Evolutionary conservation across 2,113 vertebrate species (phyloP).

Genomic region (Isichthys henryi): DNA sequence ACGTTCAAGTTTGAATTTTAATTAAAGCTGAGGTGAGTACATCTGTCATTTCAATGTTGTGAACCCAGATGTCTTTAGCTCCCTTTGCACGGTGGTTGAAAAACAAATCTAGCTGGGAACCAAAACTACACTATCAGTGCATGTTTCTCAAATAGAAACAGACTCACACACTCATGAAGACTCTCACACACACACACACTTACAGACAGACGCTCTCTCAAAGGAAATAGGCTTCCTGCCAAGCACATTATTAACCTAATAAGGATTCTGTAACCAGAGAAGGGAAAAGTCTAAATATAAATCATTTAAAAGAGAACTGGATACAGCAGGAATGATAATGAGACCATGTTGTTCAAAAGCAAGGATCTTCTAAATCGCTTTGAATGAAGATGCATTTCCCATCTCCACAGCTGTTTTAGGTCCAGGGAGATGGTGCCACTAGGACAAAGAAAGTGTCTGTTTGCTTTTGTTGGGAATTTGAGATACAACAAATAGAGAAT

Average conservation of each 20-base stretch:
- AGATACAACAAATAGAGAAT: conserved; percentile 54
- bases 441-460: conserved; percentile 7
- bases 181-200: background rate
- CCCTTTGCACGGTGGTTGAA: background rate
- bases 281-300: conserved; percentile 9
- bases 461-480: conserved; percentile 48
- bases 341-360: conserved; percentile 13
- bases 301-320: conserved; percentile 23
- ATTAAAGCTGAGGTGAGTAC: background rate
- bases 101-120: background rate
- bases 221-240: conserved; percentile 15
- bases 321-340: conserved; percentile 17
- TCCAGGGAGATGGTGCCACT: background rate
- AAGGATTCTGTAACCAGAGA: conserved; percentile 17
- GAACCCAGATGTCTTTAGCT: background rate
- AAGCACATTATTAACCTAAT: conserved; percentile 20
- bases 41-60: background rate
- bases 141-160: background rate
- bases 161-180: background rate
- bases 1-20: background rate
- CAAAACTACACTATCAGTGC: background rate
- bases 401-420: background rate
- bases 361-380: background rate
- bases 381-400: background rate
- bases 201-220: background rate